Evolutionary conservation across 2,113 vertebrate genomes (phyloP).

Genomic region (Marcusenius ussheri): DNA sequence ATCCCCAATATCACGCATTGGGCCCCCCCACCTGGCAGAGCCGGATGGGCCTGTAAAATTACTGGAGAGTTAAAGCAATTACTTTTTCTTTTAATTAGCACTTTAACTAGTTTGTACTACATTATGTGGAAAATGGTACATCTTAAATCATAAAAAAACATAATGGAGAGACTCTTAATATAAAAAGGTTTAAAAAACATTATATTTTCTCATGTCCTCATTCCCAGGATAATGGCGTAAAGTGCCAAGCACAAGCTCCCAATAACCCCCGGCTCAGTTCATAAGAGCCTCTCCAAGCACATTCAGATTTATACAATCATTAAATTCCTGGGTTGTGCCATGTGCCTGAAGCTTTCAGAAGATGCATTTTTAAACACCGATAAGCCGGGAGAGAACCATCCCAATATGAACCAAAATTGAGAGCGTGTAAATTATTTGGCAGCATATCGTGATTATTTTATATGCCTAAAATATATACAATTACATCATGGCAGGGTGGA

Average conservation of each 20-base stretch:
- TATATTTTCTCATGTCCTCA: conserved; percentile 40
- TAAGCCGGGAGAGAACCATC: conserved; percentile 35
- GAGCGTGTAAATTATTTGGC: conserved; percentile 42
- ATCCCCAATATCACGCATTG: conserved; percentile 53
- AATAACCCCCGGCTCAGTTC: conserved; percentile 43
- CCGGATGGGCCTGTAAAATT: conserved; percentile 58
- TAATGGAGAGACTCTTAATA: conserved; percentile 47
- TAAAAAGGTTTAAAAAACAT: conserved; percentile 48
- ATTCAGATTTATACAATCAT: conserved; percentile 45
- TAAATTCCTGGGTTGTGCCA: conserved; percentile 39
- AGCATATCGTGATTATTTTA: conserved; percentile 39
- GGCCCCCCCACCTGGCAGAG: conserved; percentile 44
- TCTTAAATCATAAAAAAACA: conserved; percentile 42
- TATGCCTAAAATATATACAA: conserved; percentile 30
- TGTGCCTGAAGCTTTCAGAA: conserved; percentile 37
- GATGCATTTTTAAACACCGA: conserved; percentile 40
- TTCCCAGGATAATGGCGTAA: conserved; percentile 45
- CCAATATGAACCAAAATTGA: conserved; percentile 35
- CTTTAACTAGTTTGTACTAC: conserved; percentile 54
- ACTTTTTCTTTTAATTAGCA: conserved; percentile 57
- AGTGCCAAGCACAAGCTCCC: conserved; percentile 43
- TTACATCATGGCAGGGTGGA: background rate
- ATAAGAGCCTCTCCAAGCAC: conserved; percentile 44
- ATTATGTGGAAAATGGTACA: conserved; percentile 44
- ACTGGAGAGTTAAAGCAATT: conserved; percentile 57